Percentiles rank a stretch among this genome's conserved stretches.
These are phyloP conservation scores for Antedon mediterranea DNA, from an alignment of 53 echinoderm and acorn worm species.

Conservation along the genomic window DNA sequence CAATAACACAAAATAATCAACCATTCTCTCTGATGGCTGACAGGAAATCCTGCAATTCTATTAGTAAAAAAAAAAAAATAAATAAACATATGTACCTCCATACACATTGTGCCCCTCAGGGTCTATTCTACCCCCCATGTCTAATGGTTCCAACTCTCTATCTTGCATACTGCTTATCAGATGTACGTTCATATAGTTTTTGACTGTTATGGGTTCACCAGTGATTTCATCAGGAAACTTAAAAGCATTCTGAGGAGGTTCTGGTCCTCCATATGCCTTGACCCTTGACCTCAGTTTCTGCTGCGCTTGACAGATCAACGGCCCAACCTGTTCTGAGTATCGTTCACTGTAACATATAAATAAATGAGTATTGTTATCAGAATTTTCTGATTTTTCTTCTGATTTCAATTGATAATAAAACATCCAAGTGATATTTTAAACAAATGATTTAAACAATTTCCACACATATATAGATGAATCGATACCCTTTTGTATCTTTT, in stretches of 20 bases:
- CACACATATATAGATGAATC: too few relatives aligned
- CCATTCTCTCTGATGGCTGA: not conserved
- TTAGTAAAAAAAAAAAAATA: too few relatives aligned
- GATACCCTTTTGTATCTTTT: too few relatives aligned
- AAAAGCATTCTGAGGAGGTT: slow-evolving; percentile 79
- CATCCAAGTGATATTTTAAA: too few relatives aligned
- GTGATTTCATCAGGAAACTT: slow-evolving; percentile 25
- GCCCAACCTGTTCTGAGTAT: slow-evolving; percentile 77
- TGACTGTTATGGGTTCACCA: slow-evolving; percentile 48
- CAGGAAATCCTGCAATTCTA: too few relatives aligned
- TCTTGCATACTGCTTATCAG: slow-evolving; percentile 40
- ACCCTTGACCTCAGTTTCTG: slow-evolving; percentile 73
- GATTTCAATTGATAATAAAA: too few relatives aligned
- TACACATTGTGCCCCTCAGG: slow-evolving; percentile 94
- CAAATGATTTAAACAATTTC: too few relatives aligned
- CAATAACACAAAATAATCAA: not conserved
- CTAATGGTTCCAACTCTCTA: slow-evolving; percentile 41
- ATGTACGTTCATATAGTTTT: slow-evolving; percentile 74
- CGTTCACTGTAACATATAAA: slow-evolving; percentile 53
- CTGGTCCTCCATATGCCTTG: slow-evolving; percentile 62
- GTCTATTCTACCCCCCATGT: slow-evolving; percentile 84
- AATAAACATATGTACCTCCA: slow-evolving; percentile 55
- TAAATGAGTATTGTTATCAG: too few relatives aligned
- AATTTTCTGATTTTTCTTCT: too few relatives aligned
- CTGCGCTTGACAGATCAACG: slow-evolving; percentile 83